A percentile compares a stretch with the other conserved stretches of the same genome.
Evolutionary conservation across 2,888 invertebrate species (phyloP).

Genomic region (Noctuana brunneofusca): DNA sequence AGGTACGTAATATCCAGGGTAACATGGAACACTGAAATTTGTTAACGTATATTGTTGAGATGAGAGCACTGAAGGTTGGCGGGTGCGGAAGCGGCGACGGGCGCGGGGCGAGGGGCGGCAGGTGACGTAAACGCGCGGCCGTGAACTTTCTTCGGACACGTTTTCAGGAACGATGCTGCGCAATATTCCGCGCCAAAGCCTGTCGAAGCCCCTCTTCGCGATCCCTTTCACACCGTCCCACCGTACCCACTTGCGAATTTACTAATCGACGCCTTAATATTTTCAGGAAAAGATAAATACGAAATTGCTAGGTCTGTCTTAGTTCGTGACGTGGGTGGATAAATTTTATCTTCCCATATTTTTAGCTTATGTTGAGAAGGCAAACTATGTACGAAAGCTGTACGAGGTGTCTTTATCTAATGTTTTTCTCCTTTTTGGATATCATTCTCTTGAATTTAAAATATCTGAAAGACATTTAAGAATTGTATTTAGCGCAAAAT

Average conservation of each 20-base stretch:
- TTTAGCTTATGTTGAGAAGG: background rate
- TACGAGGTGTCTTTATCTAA: background rate
- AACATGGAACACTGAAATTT: constrained; percentile 12
- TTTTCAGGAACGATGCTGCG: constrained; percentile 80
- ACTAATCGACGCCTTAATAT: constrained; percentile 7
- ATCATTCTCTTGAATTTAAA: constrained; percentile 10
- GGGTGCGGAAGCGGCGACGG: constrained; percentile 50
- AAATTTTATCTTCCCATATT: background rate
- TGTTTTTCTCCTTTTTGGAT: background rate
- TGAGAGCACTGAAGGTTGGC: constrained; percentile 52
- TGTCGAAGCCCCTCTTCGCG: constrained; percentile 58
- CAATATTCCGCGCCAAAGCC: constrained; percentile 73
- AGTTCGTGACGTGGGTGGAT: no score
- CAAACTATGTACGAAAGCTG: no score
- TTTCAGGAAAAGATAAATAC: background rate
- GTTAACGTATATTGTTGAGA: constrained; percentile 9
- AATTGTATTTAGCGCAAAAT: constrained; percentile 72
- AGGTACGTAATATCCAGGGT: constrained; percentile 2
- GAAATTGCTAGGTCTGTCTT: no score
- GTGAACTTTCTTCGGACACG: constrained; percentile 83
- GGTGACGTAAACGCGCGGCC: constrained; percentile 82
- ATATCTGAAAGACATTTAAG: constrained; percentile 41
- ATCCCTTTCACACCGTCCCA: constrained; percentile 41
- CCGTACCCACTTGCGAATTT: constrained; percentile 26
- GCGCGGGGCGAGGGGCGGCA: constrained; percentile 56